Evolutionary conservation across 2,113 vertebrate genomes (phyloP), one percentile per base, ranked within the genome.

Genomic region (Picathartes gymnocephalus): DNA sequence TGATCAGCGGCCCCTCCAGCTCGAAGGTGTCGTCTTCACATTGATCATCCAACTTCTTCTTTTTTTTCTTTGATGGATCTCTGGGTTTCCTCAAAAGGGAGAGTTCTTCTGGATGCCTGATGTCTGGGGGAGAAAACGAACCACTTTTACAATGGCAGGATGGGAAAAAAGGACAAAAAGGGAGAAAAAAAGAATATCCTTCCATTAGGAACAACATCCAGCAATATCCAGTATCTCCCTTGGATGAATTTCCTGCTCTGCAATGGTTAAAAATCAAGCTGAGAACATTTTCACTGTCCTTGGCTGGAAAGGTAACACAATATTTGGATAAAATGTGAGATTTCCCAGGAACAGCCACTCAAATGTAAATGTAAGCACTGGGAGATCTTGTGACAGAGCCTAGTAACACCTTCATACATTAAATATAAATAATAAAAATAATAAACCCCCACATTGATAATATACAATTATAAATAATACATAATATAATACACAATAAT

Each of bases 21-120:
- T 99, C 98, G 45, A 99, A 97, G 28, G 98, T 98, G 15, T 99
- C 99, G 16, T 99, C 99, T 93, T 99, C 99, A 6, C 93, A 97
- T 28, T 99, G 99, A 78, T 99, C 99, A 45, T 98, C 98, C 88
- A 98, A 58, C 89, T 99, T 98, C 98, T 99, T 99, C 98, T 99
- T 99, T 98, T 99, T 99, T 97, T 99, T 99, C 98, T 99, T 99
- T 15, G 99, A 99, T 7, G 99, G 99, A 97, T 99, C 99, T 92
- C 99, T 98, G 81, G 99, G 99, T 97, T 99, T 99, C 95, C 99
- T 99, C 96, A 99, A 98, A 66, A 99, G 98, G 83, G 99, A 99
- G 68, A 99, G 98, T 93, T 99, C 99, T 97, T 99, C 99, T 65
- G 99, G 99, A 92, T 99, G 99, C 91, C 99, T 98, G 96, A 99